These are phyloP conservation scores for Drosophila anceps DNA, from an alignment of 2,888 invertebrate genomes.

Conservation along the genomic window DNA sequence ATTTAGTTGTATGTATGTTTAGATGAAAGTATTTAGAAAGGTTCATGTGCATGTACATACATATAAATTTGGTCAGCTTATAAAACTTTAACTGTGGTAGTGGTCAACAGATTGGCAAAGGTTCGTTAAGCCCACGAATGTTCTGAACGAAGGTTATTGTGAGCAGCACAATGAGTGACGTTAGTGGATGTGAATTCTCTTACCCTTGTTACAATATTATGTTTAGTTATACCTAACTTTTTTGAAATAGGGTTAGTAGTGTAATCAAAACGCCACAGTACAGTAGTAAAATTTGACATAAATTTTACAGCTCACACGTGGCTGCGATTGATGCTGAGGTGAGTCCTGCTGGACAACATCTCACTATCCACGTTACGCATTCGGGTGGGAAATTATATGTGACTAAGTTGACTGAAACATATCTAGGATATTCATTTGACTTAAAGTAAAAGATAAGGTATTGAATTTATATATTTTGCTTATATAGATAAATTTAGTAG, in stretches of 20 bases:
- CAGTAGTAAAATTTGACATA: constrained; percentile 69
- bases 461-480: background rate
- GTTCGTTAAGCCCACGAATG: constrained; percentile 66
- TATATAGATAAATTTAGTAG: background rate
- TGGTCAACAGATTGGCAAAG: constrained; percentile 76
- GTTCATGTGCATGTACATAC: constrained; percentile 30
- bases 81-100: constrained; percentile 56
- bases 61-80: constrained; percentile 40
- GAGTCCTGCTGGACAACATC: constrained; percentile 52
- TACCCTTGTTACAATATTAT: constrained; percentile 54
- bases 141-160: constrained; percentile 62
- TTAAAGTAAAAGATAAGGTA: background rate
- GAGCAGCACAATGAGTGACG: constrained; percentile 30
- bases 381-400: constrained; percentile 14
- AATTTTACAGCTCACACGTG: constrained; percentile 71
- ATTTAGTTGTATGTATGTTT: constrained; percentile 16
- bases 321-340: constrained; percentile 49
- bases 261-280: constrained; percentile 59
- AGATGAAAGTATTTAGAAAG: constrained; percentile 33
- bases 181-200: constrained; percentile 17
- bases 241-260: constrained; percentile 71
- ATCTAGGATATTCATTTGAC: background rate
- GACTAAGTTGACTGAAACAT: background rate
- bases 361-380: constrained; percentile 10
- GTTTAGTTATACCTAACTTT: constrained; percentile 69